Percentiles rank a stretch among this genome's conserved stretches.
Conservation (phyloP, 2,113 vertebrate genomes). For the Anoura caudifer region DNA sequence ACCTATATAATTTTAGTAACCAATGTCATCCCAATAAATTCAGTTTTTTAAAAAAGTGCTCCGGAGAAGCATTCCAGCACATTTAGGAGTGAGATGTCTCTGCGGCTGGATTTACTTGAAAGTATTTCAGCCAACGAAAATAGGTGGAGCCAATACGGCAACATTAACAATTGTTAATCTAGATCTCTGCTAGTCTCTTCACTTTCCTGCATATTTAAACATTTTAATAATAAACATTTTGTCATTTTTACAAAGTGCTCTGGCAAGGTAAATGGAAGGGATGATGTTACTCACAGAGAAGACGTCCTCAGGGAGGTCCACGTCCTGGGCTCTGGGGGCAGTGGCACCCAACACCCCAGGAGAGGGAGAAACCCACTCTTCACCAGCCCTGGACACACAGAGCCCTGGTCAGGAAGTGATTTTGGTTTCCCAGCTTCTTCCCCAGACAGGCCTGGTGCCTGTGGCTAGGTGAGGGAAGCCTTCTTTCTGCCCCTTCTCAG, state of each 20-base stretch:
- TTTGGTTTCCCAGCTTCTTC: slow-evolving; percentile 47
- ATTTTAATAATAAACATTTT: not conserved
- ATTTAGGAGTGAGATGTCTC: not conserved
- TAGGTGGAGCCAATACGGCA: not conserved
- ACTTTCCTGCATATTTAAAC: not conserved
- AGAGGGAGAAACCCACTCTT: not conserved
- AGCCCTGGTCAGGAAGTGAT: slow-evolving; percentile 46
- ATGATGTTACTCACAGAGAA: slow-evolving; percentile 52
- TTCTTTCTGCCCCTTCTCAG: not conserved
- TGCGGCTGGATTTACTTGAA: not conserved
- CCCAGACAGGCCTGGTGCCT: not conserved
- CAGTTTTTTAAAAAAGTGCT: not conserved
- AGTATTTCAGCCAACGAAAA: slow-evolving; percentile 17
- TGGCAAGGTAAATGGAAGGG: not conserved
- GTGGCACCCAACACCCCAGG: not conserved
- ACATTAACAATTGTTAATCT: not conserved
- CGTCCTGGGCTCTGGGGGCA: not conserved
- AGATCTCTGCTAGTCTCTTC: not conserved
- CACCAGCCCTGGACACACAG: not conserved
- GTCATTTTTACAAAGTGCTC: not conserved
- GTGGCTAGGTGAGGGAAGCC: not conserved
- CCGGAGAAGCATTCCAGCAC: not conserved
- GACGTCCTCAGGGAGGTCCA: not conserved
- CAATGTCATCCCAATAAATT: too few relatives aligned
- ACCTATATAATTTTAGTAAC: too few relatives aligned